Evolutionary conservation across 2,888 invertebrate species (phyloP), one percentile per base, ranked within the genome.

Genomic region (Julus scanicus): DNA sequence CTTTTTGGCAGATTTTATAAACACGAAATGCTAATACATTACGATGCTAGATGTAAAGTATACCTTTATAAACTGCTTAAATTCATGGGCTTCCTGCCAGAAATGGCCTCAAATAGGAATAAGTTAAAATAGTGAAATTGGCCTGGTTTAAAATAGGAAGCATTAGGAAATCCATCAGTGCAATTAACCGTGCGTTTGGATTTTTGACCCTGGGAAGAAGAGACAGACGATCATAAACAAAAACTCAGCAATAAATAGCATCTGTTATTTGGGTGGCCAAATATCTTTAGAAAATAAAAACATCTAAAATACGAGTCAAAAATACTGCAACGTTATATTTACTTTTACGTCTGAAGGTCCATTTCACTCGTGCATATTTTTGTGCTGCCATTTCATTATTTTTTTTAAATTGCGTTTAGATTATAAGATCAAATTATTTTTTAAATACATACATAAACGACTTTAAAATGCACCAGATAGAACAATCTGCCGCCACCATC

Each of bases 221-320:
- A 57, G n/a, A 57, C n/a, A 57, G 57, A 57, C 57, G 53, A 53
- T 53, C 5, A 57, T 57, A 57, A 57, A 57, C 57, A 57, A n/a
- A 57, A 57, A 2, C 57, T 57, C n/a, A 2, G 13, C 57, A n/a
- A 57, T 57, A 57, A 57, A 57, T 57, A 57, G 57, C 17, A 8
- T 57, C n/a, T n/a, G 8, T 13, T 13, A 8, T 53, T n/a, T n/a
- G 17, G 57, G 57, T 17, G 3, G n/a, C 53, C 15, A 13, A 53
- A 13, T 17, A 15, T 53, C 53, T 53, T 53, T 53, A 3, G 17
- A 53, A 53, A 53, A 9, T 13, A 9, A 53, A 53, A 4, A 15
- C 9, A 17, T 53, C 17, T 53, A 15, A 53, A 53, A 53, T 53
- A 53, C 29, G 29, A 29, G 29, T 29, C 29, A 29, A 29, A 29